Conservation (phyloP, 2,797 vertebrate genomes). For the Lacerta bilineata region DNA sequence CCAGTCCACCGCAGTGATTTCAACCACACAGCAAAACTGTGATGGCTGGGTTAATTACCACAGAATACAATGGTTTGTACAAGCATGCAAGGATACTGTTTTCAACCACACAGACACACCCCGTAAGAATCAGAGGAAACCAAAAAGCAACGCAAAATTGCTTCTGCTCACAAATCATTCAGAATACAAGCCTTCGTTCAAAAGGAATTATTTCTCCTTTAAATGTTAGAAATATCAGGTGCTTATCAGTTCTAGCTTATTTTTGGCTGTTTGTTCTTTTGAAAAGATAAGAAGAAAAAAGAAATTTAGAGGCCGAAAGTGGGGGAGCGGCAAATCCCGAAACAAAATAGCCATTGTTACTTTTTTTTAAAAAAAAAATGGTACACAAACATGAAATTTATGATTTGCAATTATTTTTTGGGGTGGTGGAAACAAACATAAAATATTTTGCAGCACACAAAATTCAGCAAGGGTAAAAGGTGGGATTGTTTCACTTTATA, state of each 20-base stretch:
- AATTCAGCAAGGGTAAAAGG: background rate
- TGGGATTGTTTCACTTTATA: background rate
- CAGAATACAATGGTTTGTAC: background rate
- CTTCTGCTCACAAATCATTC: background rate
- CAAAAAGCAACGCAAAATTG: background rate
- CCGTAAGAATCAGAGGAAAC: background rate
- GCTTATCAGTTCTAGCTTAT: background rate
- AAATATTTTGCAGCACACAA: constrained; percentile 11
- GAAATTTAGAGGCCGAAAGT: background rate
- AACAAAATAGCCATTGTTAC: background rate
- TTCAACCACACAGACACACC: background rate
- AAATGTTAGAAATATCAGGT: background rate
- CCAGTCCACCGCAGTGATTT: background rate
- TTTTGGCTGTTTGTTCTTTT: background rate
- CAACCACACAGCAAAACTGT: background rate
- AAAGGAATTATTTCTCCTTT: background rate
- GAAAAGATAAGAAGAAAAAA: background rate
- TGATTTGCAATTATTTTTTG: background rate
- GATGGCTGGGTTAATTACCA: background rate
- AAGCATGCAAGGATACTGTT: background rate
- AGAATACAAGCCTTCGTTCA: background rate
- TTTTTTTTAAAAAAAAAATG: background rate
- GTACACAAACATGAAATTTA: background rate
- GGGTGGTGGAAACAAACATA: background rate
- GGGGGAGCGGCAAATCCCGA: background rate